A percentile compares a stretch with the other conserved stretches of the same genome.
Evolutionary conservation across 2,113 vertebrate species (phyloP).

Genomic region (Paramormyrops kingsleyae): DNA sequence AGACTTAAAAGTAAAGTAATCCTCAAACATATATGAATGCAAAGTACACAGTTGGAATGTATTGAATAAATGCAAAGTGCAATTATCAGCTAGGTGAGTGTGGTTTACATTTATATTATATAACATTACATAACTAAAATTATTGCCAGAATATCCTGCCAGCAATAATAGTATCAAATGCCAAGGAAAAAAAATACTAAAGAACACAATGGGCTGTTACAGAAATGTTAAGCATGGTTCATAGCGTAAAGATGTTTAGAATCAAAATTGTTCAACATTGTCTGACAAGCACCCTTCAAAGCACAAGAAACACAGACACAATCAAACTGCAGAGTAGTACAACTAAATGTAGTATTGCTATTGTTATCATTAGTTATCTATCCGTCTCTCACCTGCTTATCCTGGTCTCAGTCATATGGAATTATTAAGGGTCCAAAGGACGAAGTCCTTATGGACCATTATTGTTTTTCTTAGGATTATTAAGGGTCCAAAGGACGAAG

Average conservation of each 20-base stretch:
- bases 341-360: background rate
- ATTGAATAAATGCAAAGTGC: background rate
- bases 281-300: background rate
- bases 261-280: background rate
- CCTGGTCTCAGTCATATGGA: background rate
- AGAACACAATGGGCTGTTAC: background rate
- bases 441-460: no score
- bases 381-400: background rate
- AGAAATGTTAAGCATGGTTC: background rate
- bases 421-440: no score
- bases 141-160: slow-evolving; percentile 3
- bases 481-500: no score
- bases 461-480: no score
- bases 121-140: slow-evolving; percentile 3
- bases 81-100: slow-evolving; percentile 1
- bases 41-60: background rate
- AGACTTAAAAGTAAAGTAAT: background rate
- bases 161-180: slow-evolving; percentile 2
- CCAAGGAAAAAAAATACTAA: background rate
- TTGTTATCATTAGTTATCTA: background rate
- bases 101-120: slow-evolving; percentile 8
- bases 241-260: background rate
- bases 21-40: background rate
- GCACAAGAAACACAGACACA: background rate
- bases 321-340: background rate